These are phyloP conservation scores for Chionodraco myersi DNA, from an alignment of 2,113 vertebrate species.

Conservation along the genomic window DNA sequence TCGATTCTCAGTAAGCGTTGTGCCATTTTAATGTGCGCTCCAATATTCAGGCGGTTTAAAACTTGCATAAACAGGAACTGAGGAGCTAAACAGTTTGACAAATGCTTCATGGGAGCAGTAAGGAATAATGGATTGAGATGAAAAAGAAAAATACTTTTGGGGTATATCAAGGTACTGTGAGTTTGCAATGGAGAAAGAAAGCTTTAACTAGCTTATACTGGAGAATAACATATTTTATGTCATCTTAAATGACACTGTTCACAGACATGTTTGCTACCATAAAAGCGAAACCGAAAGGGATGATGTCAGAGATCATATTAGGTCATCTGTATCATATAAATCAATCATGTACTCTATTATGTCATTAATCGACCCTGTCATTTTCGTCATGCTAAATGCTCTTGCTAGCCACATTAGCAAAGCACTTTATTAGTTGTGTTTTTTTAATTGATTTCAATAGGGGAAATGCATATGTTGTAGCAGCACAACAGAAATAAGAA, in stretches of 20 bases:
- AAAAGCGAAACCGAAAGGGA: background rate
- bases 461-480: no score
- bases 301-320: background rate
- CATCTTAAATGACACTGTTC: background rate
- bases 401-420: background rate
- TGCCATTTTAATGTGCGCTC: conserved; percentile 11
- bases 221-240: background rate
- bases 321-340: background rate
- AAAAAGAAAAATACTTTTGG: background rate
- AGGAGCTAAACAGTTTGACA: background rate
- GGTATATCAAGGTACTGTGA: background rate
- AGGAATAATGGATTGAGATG: no score
- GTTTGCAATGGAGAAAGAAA: background rate
- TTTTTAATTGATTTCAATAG: no score
- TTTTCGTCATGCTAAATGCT: background rate
- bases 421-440: no score
- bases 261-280: background rate
- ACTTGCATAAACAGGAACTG: conserved; percentile 7
- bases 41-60: conserved; percentile 35
- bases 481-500: no score
- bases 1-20: background rate
- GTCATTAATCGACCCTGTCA: background rate
- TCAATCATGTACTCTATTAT: background rate
- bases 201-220: background rate
- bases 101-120: background rate